These are phyloP conservation scores for Cyanistes caeruleus DNA, from an alignment of 2,113 vertebrate species.

Conservation along the genomic window DNA sequence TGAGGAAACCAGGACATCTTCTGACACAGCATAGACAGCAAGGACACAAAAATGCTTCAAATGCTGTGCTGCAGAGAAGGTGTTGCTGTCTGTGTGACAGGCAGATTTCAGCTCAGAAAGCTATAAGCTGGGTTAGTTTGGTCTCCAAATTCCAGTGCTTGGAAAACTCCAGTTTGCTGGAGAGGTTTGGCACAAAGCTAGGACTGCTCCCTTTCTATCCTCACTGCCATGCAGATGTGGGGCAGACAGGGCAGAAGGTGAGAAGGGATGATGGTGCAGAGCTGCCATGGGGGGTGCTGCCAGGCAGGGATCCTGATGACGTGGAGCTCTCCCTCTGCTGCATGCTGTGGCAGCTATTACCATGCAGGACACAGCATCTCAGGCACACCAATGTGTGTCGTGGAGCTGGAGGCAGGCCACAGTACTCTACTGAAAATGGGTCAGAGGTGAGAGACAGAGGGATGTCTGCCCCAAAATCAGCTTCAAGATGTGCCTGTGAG, in stretches of 20 bases:
- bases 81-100: not conserved
- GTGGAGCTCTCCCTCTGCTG: not conserved
- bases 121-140: not conserved
- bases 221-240: not conserved
- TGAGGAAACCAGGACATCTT: not conserved
- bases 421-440: not conserved
- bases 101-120: not conserved
- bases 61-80: not conserved
- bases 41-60: not conserved
- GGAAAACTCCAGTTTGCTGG: not conserved
- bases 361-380: not conserved
- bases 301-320: not conserved
- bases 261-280: not conserved
- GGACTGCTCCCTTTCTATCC: not conserved
- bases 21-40: not conserved
- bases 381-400: not conserved
- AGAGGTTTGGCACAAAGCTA: not conserved
- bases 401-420: not conserved
- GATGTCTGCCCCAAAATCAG: not conserved
- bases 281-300: not conserved
- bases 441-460: not conserved
- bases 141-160: not conserved
- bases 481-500: not conserved
- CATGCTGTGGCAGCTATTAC: not conserved
- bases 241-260: not conserved